phyloP scores from a whole-genome alignment of 2,888 invertebrate genomes.

The Taphrorychus bicolor region DNA sequence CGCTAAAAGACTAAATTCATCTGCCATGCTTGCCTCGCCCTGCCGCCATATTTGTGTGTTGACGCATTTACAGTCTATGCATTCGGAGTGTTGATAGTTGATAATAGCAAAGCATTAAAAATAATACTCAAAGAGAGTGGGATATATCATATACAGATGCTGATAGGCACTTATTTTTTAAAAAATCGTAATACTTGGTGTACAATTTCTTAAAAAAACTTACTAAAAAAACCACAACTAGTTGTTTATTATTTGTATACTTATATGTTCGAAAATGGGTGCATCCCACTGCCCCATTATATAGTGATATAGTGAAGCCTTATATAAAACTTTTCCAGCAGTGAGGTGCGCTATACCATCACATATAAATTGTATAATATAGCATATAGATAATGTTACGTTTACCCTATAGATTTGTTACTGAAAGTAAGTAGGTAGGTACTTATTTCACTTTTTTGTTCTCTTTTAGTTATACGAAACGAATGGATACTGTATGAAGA shows the following conservation, averaged over 20 bases:
- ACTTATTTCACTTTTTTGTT: slow-evolving; percentile 41
- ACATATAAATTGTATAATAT: slow-evolving; percentile 27
- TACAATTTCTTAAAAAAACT: slow-evolving; percentile 53
- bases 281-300: slow-evolving; percentile 18
- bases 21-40: slow-evolving; percentile 51
- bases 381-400: slow-evolving; percentile 47
- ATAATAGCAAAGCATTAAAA: slow-evolving; percentile 39
- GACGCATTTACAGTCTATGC: slow-evolving; percentile 59
- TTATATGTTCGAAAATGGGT: too few species aligned
- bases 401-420: slow-evolving; percentile 37
- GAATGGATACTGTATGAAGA: slow-evolving; percentile 50
- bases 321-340: slow-evolving; percentile 11
- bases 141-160: slow-evolving; percentile 40
- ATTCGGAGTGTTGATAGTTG: slow-evolving; percentile 58
- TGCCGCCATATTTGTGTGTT: slow-evolving; percentile 56
- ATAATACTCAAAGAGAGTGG: slow-evolving; percentile 50
- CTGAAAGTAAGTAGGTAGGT: slow-evolving; percentile 40
- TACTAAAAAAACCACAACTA: too few species aligned
- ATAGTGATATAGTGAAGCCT: slow-evolving; percentile 20
- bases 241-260: too few species aligned
- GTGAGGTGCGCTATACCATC: slow-evolving; percentile 13
- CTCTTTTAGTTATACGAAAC: slow-evolving; percentile 47
- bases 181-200: slow-evolving; percentile 50
- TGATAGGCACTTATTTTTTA: slow-evolving; percentile 19
- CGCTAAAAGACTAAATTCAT: slow-evolving; percentile 34